Evolutionary conservation across 2,888 invertebrate genomes (phyloP).

Genomic region (Branchinecta sandiegonensis): DNA sequence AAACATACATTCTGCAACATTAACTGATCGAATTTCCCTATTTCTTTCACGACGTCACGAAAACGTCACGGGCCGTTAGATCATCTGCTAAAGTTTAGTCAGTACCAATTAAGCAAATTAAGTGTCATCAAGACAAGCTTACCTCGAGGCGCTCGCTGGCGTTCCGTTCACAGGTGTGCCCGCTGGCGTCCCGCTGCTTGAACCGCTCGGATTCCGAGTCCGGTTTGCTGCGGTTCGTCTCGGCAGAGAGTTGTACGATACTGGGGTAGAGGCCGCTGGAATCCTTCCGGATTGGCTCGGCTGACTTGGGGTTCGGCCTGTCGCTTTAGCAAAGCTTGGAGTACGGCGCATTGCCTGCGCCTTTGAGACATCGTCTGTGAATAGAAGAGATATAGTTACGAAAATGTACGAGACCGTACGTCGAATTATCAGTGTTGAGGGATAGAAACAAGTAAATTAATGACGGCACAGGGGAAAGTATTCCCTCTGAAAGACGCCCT

Average conservation of each 20-base stretch:
- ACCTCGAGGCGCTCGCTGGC: not conserved
- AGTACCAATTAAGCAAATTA: too few relatives aligned
- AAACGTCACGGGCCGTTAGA: too few relatives aligned
- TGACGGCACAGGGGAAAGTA: too few relatives aligned
- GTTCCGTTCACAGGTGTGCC: not conserved
- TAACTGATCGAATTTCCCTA: too few relatives aligned
- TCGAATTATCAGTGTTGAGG: too few relatives aligned
- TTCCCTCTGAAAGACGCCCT: too few relatives aligned
- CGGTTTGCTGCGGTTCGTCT: not conserved
- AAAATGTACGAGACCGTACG: too few relatives aligned
- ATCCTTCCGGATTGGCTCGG: not conserved
- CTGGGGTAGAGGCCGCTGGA: not conserved
- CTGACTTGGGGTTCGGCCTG: not conserved
- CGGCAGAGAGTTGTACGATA: slow-evolving; percentile 4
- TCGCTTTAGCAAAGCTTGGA: not conserved
- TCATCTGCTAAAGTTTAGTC: too few relatives aligned
- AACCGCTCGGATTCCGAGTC: not conserved
- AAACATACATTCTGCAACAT: too few relatives aligned
- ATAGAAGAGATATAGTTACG: slow-evolving; percentile 14
- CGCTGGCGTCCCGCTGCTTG: not conserved
- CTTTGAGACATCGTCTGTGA: not conserved
- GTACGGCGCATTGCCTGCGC: not conserved
- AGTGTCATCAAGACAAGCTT: not conserved
- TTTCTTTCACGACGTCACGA: too few relatives aligned
- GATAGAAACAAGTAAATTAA: too few relatives aligned